Evolutionary conservation across 2,113 vertebrate genomes (phyloP).

Genomic region (Coracopsis vasa): DNA sequence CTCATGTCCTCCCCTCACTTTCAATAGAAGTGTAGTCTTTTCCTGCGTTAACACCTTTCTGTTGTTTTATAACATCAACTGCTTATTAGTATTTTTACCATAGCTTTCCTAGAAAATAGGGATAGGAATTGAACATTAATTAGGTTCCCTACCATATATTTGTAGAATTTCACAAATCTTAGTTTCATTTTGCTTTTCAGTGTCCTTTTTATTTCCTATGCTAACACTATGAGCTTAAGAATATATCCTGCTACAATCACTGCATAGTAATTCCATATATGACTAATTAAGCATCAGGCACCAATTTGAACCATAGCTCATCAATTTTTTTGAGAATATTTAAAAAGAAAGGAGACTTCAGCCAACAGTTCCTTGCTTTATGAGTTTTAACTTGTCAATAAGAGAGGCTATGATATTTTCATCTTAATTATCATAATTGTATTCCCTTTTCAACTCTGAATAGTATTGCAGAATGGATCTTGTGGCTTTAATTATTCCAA

Average conservation of each 20-base stretch:
- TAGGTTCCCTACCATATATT: neutral
- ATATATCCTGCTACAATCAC: neutral
- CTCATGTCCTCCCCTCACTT: neutral
- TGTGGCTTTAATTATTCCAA: slow-evolving; percentile 16
- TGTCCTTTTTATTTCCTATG: neutral
- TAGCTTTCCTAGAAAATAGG: neutral
- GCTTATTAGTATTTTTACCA: neutral
- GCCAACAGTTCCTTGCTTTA: neutral
- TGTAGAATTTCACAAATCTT: neutral
- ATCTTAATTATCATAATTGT: slow-evolving; percentile 20
- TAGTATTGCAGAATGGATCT: neutral
- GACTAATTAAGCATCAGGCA: neutral
- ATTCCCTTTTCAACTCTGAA: neutral
- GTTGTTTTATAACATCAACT: neutral
- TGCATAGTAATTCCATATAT: neutral
- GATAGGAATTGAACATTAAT: neutral
- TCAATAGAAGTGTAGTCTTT: neutral
- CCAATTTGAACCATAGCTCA: neutral
- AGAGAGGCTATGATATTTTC: neutral
- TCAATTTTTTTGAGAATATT: neutral
- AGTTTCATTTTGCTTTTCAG: neutral
- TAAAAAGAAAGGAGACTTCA: neutral
- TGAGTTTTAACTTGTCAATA: slow-evolving; percentile 9
- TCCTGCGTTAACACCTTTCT: neutral
- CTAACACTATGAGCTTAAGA: neutral